These are phyloP conservation scores for Daboia siamensis DNA, from an alignment of 2,113 vertebrate genomes.

Conservation along the genomic window DNA sequence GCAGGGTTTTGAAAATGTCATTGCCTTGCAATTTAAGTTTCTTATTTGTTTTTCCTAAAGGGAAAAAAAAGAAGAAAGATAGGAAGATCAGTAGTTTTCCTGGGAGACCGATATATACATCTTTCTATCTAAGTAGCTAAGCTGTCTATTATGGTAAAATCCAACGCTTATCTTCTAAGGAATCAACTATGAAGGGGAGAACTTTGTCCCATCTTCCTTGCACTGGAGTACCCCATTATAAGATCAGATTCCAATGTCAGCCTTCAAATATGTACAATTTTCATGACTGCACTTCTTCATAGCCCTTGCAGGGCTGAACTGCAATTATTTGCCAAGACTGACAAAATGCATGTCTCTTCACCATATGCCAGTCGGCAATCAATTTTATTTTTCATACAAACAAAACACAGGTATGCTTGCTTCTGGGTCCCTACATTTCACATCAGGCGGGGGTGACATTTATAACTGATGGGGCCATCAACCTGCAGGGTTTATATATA, in stretches of 20 bases:
- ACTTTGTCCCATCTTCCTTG: neutral
- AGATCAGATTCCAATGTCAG: neutral
- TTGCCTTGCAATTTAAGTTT: slow-evolving; percentile 2
- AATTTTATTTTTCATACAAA: slow-evolving; percentile 29
- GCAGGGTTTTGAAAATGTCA: neutral
- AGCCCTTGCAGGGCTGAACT: neutral
- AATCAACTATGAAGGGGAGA: no score
- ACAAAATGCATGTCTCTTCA: slow-evolving; percentile 4
- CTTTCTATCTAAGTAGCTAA: neutral
- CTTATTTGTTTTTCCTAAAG: neutral
- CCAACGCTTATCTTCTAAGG: neutral
- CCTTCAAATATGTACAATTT: neutral
- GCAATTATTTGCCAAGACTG: slow-evolving; percentile 8
- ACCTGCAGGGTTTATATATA: neutral
- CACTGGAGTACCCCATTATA: neutral
- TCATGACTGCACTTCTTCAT: neutral
- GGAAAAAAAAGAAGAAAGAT: neutral
- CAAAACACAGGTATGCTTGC: slow-evolving; percentile 24
- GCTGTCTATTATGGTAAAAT: neutral
- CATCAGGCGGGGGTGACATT: slow-evolving; percentile 22
- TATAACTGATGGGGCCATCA: slow-evolving; percentile 30
- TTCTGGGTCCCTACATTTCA: slow-evolving; percentile 27
- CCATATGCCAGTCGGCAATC: slow-evolving; percentile 23
- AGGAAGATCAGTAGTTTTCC: neutral
- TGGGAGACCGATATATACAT: neutral